phyloP scores from a whole-genome alignment of 2,113 vertebrate species.

The Riparia riparia region DNA sequence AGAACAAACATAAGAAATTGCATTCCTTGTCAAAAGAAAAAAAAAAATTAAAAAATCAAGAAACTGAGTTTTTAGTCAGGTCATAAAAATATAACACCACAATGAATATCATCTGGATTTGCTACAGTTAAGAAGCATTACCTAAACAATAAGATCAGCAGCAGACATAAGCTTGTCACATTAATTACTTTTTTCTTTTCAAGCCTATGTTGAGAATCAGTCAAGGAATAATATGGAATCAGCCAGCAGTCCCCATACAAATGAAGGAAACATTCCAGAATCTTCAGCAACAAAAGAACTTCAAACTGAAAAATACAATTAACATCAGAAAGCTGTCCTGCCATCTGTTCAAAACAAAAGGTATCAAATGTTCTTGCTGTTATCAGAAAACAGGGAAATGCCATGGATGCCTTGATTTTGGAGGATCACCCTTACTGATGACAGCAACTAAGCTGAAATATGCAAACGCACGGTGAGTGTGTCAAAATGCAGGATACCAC shows the following conservation, averaged over 20 bases:
- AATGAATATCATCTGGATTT: not conserved
- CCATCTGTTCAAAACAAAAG: constrained; percentile 8
- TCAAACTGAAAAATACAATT: not conserved
- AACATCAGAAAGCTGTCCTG: not conserved
- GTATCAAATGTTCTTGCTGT: not conserved
- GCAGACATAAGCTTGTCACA: not conserved
- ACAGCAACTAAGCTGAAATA: not conserved
- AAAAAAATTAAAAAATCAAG: not conserved
- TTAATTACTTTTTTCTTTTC: not conserved
- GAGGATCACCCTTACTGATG: not conserved
- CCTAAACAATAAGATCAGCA: not conserved
- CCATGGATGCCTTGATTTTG: not conserved
- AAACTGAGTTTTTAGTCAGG: not conserved
- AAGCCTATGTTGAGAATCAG: not conserved
- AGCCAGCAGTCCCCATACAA: not conserved
- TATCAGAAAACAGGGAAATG: not conserved
- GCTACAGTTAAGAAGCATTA: not conserved
- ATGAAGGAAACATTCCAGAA: not conserved
- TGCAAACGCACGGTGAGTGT: not conserved
- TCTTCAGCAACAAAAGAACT: not conserved
- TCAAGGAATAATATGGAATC: not conserved
- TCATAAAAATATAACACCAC: not conserved
- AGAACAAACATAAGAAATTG: not conserved
- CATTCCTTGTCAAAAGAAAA: not conserved
- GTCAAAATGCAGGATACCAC: not conserved